Conservation (phyloP, 2,113 vertebrate genomes). For the Nannospalax galili region DNA sequence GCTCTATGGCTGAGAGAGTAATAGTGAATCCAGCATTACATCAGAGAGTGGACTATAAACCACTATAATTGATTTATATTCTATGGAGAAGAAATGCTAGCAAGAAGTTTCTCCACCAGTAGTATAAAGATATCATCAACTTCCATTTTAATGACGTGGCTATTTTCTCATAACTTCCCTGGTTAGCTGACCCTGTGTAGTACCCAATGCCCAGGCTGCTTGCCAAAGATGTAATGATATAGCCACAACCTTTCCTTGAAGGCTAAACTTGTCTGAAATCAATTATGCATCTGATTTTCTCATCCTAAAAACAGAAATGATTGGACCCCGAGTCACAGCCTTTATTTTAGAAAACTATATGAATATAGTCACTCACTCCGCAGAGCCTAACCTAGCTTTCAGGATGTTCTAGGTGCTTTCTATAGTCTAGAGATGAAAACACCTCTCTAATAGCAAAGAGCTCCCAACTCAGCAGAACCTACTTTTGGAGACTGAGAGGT, state of each 20-base stretch:
- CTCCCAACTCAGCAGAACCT: not conserved
- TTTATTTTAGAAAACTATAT: not conserved
- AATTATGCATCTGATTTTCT: not conserved
- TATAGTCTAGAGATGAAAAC: not conserved
- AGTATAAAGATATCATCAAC: not conserved
- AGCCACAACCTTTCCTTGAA: not conserved
- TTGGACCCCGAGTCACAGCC: not conserved
- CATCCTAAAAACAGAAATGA: not conserved
- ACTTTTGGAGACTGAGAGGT: not conserved
- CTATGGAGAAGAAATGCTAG: constrained; percentile 6
- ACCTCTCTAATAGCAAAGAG: not conserved
- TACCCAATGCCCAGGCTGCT: not conserved
- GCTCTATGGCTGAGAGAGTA: not conserved
- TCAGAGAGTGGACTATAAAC: not conserved
- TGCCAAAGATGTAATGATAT: not conserved
- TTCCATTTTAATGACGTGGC: not conserved
- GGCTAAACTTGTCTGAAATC: not conserved
- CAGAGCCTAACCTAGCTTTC: not conserved
- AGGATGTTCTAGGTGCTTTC: not conserved
- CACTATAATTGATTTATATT: not conserved
- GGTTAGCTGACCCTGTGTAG: not conserved
- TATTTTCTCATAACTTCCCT: not conserved
- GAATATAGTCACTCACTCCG: not conserved
- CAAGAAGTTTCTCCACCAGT: not conserved
- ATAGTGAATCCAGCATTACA: not conserved